Conservation (phyloP, 2,888 invertebrate species). For the Oasisia sp. region DNA sequence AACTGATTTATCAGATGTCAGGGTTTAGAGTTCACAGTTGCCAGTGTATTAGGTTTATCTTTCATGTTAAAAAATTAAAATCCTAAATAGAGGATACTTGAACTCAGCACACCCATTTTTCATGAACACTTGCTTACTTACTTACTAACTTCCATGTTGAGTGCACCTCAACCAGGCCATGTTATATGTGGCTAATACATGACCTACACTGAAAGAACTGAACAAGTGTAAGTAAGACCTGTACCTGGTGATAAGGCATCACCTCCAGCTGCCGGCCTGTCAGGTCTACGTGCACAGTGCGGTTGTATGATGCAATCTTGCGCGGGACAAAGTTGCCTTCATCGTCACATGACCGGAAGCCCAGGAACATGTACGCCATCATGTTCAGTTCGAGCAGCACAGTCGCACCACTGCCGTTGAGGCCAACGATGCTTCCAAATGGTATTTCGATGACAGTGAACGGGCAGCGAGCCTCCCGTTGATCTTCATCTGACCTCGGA, state of each 20-base stretch:
- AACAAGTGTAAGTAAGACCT: neutral
- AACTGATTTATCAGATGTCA: no score
- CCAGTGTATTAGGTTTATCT: no score
- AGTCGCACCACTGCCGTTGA: neutral
- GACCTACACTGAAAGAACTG: neutral
- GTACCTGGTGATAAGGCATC: constrained; percentile 23
- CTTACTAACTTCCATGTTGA: no score
- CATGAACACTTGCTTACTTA: no score
- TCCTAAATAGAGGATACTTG: no score
- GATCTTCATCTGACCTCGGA: neutral
- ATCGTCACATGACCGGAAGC: neutral
- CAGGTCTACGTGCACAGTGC: neutral
- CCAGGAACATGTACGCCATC: neutral
- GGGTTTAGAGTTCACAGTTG: no score
- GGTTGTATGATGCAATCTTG: neutral
- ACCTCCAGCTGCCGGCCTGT: constrained; percentile 14
- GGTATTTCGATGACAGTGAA: constrained; percentile 18
- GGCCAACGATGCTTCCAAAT: constrained; percentile 18
- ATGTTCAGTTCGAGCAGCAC: neutral
- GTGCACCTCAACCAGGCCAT: no score
- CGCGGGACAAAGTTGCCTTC: neutral
- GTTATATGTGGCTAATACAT: neutral
- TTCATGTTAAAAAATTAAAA: no score
- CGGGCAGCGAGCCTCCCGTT: neutral
- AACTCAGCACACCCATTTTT: no score